Evolutionary conservation across 2,113 vertebrate species (phyloP).

Genomic region (Hymenochirus boettgeri): DNA sequence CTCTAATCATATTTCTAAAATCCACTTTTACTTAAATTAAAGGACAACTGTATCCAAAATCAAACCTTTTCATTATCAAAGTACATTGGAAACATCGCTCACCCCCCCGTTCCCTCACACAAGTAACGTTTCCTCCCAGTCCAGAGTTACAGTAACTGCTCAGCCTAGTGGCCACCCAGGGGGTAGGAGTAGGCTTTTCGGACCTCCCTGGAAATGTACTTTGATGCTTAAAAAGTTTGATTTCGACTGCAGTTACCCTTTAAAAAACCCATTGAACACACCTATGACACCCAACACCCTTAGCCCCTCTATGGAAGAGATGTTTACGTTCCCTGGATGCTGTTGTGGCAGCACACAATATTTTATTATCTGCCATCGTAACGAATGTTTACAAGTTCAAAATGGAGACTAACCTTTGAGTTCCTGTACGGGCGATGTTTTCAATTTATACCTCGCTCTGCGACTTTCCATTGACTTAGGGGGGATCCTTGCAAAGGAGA

Average conservation of each 20-base stretch:
- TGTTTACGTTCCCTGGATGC: neutral
- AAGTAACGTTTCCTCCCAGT: no score
- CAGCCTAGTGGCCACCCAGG: no score
- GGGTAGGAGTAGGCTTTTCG: no score
- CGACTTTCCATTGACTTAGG: slow-evolving; percentile 27
- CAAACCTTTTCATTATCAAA: no score
- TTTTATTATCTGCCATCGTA: slow-evolving; percentile 20
- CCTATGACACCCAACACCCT: slow-evolving; percentile 8
- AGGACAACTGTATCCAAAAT: no score
- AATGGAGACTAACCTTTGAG: slow-evolving; percentile 31
- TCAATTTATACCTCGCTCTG: slow-evolving; percentile 41
- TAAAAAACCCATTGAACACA: slow-evolving; percentile 12
- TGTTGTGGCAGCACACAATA: slow-evolving; percentile 1
- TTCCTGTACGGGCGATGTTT: slow-evolving; percentile 34
- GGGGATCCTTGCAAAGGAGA: slow-evolving; percentile 45
- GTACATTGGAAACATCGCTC: no score
- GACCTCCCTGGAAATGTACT: no score
- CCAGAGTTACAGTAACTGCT: no score
- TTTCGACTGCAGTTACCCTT: neutral
- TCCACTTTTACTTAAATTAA: no score
- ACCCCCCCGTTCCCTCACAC: no score
- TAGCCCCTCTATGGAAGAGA: slow-evolving; percentile 10
- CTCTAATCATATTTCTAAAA: no score
- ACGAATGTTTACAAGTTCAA: slow-evolving; percentile 29
- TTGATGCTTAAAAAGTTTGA: no score